Conservation (phyloP, 2,113 vertebrate species). For the Anhinga anhinga region DNA sequence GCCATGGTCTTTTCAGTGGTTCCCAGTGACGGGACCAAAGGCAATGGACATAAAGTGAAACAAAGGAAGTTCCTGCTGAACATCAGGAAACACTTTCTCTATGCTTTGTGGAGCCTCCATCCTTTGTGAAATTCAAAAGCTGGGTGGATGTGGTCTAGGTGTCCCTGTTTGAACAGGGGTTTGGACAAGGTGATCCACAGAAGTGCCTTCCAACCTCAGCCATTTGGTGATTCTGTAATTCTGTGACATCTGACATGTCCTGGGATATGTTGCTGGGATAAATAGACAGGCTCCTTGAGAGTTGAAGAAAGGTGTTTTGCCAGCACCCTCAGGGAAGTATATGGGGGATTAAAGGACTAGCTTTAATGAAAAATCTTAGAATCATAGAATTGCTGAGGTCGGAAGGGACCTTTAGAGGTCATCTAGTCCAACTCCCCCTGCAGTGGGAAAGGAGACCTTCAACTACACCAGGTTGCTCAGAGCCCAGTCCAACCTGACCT, state of each 20-base stretch:
- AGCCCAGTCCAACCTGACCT: no score
- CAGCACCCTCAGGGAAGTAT: neutral
- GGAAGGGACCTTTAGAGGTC: no score
- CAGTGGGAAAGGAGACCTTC: no score
- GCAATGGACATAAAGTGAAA: neutral
- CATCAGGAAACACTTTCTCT: neutral
- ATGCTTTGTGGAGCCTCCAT: neutral
- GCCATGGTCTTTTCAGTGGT: no score
- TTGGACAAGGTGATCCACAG: neutral
- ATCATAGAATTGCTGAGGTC: no score
- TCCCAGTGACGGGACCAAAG: neutral
- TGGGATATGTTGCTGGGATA: neutral
- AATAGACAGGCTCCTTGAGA: neutral
- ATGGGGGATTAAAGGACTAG: neutral
- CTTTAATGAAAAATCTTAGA: neutral
- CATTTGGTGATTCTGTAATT: neutral
- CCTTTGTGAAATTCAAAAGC: neutral
- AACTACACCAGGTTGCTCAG: no score
- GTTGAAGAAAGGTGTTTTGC: neutral
- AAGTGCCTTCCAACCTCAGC: neutral
- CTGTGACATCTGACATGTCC: neutral
- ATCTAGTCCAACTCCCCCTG: no score
- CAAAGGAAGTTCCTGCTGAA: neutral
- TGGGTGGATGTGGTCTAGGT: neutral
- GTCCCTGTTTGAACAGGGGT: neutral